phyloP scores from a whole-genome alignment of 2,888 invertebrate genomes.

The Meganola albula region DNA sequence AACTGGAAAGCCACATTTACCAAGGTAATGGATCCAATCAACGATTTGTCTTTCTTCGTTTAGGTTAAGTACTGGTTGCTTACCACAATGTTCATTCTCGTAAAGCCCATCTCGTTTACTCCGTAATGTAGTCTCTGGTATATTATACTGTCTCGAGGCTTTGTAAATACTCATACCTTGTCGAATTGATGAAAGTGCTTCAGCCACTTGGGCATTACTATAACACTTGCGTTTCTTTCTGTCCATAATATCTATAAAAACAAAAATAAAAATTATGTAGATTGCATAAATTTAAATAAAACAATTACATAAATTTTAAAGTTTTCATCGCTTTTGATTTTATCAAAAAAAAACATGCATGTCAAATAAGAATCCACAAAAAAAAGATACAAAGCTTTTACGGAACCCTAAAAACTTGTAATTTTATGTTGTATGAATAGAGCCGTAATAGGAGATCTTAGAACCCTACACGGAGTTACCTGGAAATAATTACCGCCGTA shows the following conservation, averaged over 20 bases:
- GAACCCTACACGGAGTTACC: slow-evolving; percentile 1
- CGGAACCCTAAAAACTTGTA: slow-evolving; percentile 1
- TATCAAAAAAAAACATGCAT: slow-evolving; percentile 3
- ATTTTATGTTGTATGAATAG: slow-evolving; percentile 5
- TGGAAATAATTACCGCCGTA: slow-evolving; percentile 4
- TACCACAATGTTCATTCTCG: slow-evolving; percentile 14
- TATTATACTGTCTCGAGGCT: slow-evolving; percentile 15
- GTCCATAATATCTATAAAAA: slow-evolving; percentile 3
- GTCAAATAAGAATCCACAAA: slow-evolving; percentile 2
- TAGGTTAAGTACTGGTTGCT: slow-evolving; percentile 17
- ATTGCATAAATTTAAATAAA: slow-evolving; percentile 2
- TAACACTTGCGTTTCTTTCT: slow-evolving; percentile 7
- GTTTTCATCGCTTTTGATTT: slow-evolving; percentile 3
- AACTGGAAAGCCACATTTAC: slow-evolving; percentile 21
- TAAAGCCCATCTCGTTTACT: slow-evolving; percentile 15
- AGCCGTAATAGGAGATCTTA: slow-evolving; percentile 3
- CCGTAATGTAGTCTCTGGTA: slow-evolving; percentile 19
- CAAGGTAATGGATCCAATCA: slow-evolving; percentile 23
- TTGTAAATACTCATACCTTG: slow-evolving; percentile 13
- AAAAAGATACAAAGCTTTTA: slow-evolving; percentile 4
- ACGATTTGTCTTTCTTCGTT: slow-evolving; percentile 21
- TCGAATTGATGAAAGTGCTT: slow-evolving; percentile 11
- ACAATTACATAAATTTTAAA: neutral
- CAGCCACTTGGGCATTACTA: neutral
- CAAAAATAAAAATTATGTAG: neutral